These are phyloP conservation scores for Elaeidobius kamerunicus DNA, from an alignment of 2,888 invertebrate genomes.

Conservation along the genomic window DNA sequence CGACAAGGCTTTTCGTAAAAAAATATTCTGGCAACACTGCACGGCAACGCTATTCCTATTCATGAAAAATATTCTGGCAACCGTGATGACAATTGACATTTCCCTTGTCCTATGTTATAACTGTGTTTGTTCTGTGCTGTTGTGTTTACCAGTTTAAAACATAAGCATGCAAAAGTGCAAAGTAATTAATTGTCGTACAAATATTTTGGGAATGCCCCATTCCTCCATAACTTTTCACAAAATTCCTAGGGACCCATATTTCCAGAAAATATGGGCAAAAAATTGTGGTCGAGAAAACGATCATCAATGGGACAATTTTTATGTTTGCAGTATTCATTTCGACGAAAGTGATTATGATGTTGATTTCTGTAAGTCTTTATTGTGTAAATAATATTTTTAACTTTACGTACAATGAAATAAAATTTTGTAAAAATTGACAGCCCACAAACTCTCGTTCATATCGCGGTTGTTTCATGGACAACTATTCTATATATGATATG, in stretches of 20 bases:
- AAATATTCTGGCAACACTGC: too few species aligned
- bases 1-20: too few species aligned
- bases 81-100: too few species aligned
- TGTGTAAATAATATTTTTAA: background rate
- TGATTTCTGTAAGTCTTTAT: constrained; percentile 16
- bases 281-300: constrained; percentile 9
- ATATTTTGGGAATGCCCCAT: background rate
- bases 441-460: constrained; percentile 1
- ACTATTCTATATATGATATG: background rate
- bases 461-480: background rate
- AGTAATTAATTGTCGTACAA: constrained; percentile 11
- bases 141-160: too few species aligned
- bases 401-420: background rate
- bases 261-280: constrained; percentile 11
- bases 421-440: background rate
- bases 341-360: constrained; percentile 6
- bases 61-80: too few species aligned
- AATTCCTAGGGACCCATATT: constrained; percentile 17
- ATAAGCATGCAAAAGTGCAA: constrained; percentile 12
- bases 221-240: constrained; percentile 9
- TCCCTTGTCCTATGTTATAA: too few species aligned
- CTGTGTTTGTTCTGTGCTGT: too few species aligned
- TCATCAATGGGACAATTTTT: constrained; percentile 9
- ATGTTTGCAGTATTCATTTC: constrained; percentile 17
- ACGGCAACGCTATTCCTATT: too few species aligned